Evolutionary conservation across 2,797 vertebrate species (phyloP), one percentile per base, ranked within the genome.

Genomic region (Coregonus ussuriensis): DNA sequence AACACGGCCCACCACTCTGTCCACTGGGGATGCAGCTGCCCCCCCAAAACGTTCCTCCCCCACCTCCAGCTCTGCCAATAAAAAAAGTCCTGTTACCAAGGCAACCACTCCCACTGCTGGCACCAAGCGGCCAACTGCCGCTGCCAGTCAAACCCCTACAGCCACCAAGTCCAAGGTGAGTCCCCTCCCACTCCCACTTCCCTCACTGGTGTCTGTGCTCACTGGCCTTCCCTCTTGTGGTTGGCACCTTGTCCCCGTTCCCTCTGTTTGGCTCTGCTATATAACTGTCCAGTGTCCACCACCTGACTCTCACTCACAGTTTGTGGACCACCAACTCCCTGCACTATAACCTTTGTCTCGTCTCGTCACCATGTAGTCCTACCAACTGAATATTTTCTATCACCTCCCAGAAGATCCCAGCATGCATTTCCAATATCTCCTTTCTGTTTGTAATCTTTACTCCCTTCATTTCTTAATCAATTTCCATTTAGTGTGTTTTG

Each of bases 151-250:
- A 62, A 37, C 92, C 81, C 81, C 86, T 74, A 71, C 81, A 33
- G 0, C 85, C 80, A 25, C 84, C 33, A 96, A 95, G 72, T 85
- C 92, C 79, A 99, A 97, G 97, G 97, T 98, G 92, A 97, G 96
- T 90, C 77, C 37, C 25, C 47, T 16, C 69, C 59, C 72, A 63
- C 4, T 51, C 33, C 9, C n/a, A 47, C 41, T 47, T 47, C 9
- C 41, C 41, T 47, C 41, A 47, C 54, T n/a, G 4, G 21, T 5
- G 41, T 6, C 41, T 51, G 4, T 35, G 29, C 65, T 67, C 31
- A 35, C 65, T 67, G 65, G 65, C 65, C 65, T 35, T 18, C n/a
- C n/a, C 59, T 25, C n/a, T 9, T 63, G 7, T 63, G 59, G 59
- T 25, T 25, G 6, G 25, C 59, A 11, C 25, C 9, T 11, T 63